Evolutionary conservation across 2,888 invertebrate species (phyloP), one percentile per base, ranked within the genome.

Genomic region (Trachelus iudaicus): DNA sequence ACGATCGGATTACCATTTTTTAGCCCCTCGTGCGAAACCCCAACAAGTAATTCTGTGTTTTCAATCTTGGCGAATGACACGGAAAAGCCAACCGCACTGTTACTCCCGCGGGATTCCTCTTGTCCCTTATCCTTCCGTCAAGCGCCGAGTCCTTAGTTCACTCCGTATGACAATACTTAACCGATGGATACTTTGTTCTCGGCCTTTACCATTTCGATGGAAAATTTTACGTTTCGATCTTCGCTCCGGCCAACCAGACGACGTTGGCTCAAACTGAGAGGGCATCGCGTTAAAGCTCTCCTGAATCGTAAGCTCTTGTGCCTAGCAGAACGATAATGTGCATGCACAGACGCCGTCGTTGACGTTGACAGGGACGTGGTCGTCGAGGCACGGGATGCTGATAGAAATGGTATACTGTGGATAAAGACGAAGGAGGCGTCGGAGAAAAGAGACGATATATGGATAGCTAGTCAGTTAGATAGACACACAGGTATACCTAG

Each of bases 1-100:
- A 85, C 85, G 85, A 84, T 81, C 83, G 84, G 84, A 88, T 88
- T 87, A 86, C 83, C 86, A 86, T 87, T 86, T 86, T 86, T 88
- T 82, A 82, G 78, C 82, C 78, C 83, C 75, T 76, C 79, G 77
- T 40, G 71, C 76, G 77, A 81, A 81, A 56, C 77, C 76, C 77
- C 78, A 77, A 80, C 82, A 82, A 81, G 84, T 85, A 85, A 87
- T 87, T 86, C 84, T 80, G 81, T 83, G 84, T 84, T 87, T 85
- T 85, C 86, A 86, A 87, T 87, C 86, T 83, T 83, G 78, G 79
- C 79, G 84, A 87, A 87, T 85, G 85, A 85, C 81, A 82, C 83
- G 83, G 83, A 83, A 85, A 84, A 83, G 83, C 79, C 81, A 75
- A 30, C 56, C 75, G 69, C 76, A 76, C 35, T 71, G 73, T 69